These are phyloP conservation scores for Polypterus bichir DNA, from an alignment of 2,113 vertebrate genomes.

Conservation along the genomic window DNA sequence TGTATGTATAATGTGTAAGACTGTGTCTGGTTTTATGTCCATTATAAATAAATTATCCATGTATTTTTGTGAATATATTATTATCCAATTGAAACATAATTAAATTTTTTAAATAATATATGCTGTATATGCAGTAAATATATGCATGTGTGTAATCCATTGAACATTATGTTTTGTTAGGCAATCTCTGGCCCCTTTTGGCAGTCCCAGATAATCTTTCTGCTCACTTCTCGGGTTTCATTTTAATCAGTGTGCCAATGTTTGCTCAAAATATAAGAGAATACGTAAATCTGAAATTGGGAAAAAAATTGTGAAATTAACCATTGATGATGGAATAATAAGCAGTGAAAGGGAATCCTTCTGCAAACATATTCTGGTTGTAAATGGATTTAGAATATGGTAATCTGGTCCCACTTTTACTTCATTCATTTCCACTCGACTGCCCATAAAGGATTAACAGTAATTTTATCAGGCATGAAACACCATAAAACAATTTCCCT, in stretches of 20 bases:
- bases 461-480: conserved; percentile 76
- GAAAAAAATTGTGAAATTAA: conserved; percentile 54
- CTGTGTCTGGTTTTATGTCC: too few species aligned
- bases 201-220: conserved; percentile 14
- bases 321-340: conserved; percentile 60
- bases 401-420: conserved; percentile 74
- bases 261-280: conserved; percentile 39
- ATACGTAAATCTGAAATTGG: conserved; percentile 43
- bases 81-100: too few species aligned
- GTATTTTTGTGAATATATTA: too few species aligned
- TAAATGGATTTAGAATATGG: conserved; percentile 72
- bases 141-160: too few species aligned
- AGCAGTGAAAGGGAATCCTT: conserved; percentile 51
- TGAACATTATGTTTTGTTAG: not conserved
- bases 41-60: too few species aligned
- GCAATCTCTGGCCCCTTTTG: conserved; percentile 1
- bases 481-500: conserved; percentile 60
- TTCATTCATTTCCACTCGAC: conserved; percentile 81
- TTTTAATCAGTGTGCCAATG: conserved; percentile 41
- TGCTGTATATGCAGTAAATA: too few species aligned
- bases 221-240: conserved; percentile 24
- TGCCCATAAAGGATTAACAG: conserved; percentile 82
- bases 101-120: too few species aligned
- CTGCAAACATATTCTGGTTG: conserved; percentile 54
- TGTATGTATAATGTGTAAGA: too few species aligned